phyloP scores from a whole-genome alignment of 2,113 vertebrate species.

The Phrynosoma platyrhinos region DNA sequence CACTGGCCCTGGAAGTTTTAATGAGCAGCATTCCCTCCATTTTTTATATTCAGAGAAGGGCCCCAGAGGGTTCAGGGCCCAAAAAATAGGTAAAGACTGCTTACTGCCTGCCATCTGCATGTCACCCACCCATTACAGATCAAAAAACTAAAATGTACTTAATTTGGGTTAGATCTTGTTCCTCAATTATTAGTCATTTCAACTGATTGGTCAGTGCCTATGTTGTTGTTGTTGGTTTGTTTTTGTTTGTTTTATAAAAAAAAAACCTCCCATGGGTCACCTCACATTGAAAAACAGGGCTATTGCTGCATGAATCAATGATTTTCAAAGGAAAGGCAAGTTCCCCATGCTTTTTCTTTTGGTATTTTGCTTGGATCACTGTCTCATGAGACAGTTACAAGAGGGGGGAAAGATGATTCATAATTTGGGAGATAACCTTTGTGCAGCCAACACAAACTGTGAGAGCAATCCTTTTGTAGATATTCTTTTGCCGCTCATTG shows the following conservation, averaged over 20 bases:
- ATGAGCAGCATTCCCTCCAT: too few relatives aligned
- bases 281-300: neutral
- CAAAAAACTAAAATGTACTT: too few relatives aligned
- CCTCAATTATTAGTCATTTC: neutral
- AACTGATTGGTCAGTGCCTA: neutral
- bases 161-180: neutral
- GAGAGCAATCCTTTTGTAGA: slow-evolving; percentile 17
- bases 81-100: too few relatives aligned
- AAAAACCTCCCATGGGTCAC: neutral
- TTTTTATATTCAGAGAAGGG: too few relatives aligned
- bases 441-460: neutral
- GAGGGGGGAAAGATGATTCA: neutral
- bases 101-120: too few relatives aligned
- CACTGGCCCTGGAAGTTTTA: too few relatives aligned
- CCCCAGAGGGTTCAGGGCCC: too few relatives aligned
- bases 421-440: neutral
- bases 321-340: neutral
- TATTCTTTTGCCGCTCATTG: fast-evolving
- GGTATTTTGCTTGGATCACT: neutral
- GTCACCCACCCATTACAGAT: too few relatives aligned
- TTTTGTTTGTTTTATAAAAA: too few relatives aligned
- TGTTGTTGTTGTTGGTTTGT: too few relatives aligned
- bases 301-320: neutral
- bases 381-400: neutral
- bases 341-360: neutral